Conservation (phyloP, 2,797 vertebrate genomes). For the Spizella passerina region DNA sequence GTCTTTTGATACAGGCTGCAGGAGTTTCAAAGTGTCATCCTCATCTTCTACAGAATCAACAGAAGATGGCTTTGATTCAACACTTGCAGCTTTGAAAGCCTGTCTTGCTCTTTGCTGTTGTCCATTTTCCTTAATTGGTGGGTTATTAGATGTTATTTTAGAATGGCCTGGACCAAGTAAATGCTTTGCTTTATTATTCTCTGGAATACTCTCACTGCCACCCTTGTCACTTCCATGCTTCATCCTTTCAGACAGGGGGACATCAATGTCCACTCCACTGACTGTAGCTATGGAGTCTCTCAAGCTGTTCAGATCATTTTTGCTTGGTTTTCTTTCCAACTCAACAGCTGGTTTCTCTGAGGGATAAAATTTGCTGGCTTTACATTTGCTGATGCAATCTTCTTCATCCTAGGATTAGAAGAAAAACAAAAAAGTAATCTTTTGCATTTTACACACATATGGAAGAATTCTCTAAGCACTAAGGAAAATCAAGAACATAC, state of each 20-base stretch:
- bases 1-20: conserved; percentile 59
- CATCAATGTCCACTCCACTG: conserved; percentile 85
- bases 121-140: conserved; percentile 38
- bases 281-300: conserved; percentile 82
- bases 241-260: conserved; percentile 69
- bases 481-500: background rate
- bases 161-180: conserved; percentile 37
- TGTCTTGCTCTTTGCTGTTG: conserved; percentile 25
- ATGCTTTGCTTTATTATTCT: conserved; percentile 26
- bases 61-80: conserved; percentile 30
- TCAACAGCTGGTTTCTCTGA: conserved; percentile 44
- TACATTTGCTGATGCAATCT: conserved; percentile 65
- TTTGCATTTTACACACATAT: background rate
- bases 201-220: background rate
- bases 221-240: conserved; percentile 19
- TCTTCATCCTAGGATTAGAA: conserved; percentile 78
- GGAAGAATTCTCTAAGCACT: background rate
- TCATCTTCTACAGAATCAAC: conserved; percentile 39
- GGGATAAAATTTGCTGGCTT: conserved; percentile 42
- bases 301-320: conserved; percentile 64
- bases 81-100: background rate
- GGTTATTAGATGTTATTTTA: conserved; percentile 37
- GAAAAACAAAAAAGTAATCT: background rate
- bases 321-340: conserved; percentile 35
- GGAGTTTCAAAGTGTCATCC: conserved; percentile 78